phyloP scores from a whole-genome alignment of 2,888 invertebrate genomes.

The Lithosia quadra region DNA sequence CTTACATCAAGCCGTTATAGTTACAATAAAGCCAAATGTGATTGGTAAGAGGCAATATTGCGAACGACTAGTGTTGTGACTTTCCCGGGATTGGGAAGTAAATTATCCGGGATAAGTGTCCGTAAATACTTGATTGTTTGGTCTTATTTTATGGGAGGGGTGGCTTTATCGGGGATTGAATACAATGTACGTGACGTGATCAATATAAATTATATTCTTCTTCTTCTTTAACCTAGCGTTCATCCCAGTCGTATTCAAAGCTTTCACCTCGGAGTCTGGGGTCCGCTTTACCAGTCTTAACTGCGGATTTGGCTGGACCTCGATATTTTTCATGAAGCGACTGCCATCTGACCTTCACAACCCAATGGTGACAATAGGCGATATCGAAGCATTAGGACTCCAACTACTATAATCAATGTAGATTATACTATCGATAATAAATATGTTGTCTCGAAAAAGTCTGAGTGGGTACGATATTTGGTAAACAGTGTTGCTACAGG shows the following conservation, averaged over 20 bases:
- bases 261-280: too few species aligned
- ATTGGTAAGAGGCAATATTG: slow-evolving; percentile 42
- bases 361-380: too few species aligned
- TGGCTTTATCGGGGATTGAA: slow-evolving; percentile 19
- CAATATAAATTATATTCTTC: slow-evolving; percentile 7
- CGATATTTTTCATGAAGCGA: too few species aligned
- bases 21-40: slow-evolving; percentile 52
- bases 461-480: too few species aligned
- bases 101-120: slow-evolving; percentile 30
- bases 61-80: slow-evolving; percentile 43
- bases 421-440: neutral
- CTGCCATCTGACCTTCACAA: too few species aligned
- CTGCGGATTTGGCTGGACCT: too few species aligned
- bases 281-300: too few species aligned
- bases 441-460: neutral
- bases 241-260: too few species aligned
- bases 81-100: slow-evolving; percentile 23
- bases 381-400: too few species aligned
- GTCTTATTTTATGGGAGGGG: slow-evolving; percentile 16
- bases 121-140: slow-evolving; percentile 29
- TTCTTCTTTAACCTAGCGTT: too few species aligned
- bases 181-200: slow-evolving; percentile 8
- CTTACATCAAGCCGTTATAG: slow-evolving; percentile 43
- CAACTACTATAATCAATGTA: too few species aligned
- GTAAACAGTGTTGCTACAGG: too few species aligned